A percentile compares a stretch with the other conserved stretches of the same genome.
These are phyloP conservation scores for Ceratosolen solmsi DNA, from an alignment of 1,140 invertebrate species.

Conservation along the genomic window DNA sequence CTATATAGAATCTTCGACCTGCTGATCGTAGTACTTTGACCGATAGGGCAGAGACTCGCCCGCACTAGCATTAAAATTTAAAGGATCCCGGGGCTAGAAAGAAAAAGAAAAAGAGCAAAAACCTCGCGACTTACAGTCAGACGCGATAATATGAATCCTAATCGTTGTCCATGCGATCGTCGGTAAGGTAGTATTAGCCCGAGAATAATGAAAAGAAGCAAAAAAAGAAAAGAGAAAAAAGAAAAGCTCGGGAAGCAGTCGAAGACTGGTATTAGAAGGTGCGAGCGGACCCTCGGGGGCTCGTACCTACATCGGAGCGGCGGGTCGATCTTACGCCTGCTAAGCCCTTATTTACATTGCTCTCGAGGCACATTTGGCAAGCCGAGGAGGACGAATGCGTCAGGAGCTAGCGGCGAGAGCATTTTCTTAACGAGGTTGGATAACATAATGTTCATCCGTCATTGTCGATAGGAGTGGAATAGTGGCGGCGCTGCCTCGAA, in stretches of 20 bases:
- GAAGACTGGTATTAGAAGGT: constrained; percentile 4
- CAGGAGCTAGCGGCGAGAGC: too few relatives aligned
- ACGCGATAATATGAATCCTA: background rate
- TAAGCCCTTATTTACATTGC: too few relatives aligned
- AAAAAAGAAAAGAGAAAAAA: too few relatives aligned
- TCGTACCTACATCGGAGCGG: background rate
- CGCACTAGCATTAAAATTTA: background rate
- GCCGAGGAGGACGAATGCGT: too few relatives aligned
- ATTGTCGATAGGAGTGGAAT: background rate
- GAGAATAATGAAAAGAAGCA: background rate
- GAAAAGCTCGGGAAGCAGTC: background rate
- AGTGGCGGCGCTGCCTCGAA: too few relatives aligned
- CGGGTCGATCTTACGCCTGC: background rate
- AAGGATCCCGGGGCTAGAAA: too few relatives aligned
- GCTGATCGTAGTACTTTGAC: background rate
- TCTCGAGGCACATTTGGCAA: too few relatives aligned
- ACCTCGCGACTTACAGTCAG: background rate
- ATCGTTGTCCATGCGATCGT: background rate
- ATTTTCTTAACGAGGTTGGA: background rate
- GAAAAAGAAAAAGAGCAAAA: background rate
- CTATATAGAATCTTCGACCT: too few relatives aligned
- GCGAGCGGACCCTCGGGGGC: background rate
- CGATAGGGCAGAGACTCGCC: background rate
- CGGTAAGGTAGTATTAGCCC: background rate
- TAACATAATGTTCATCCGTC: background rate